Percentiles rank a stretch among this genome's conserved stretches.
phyloP scores from a whole-genome alignment of 1,140 invertebrate species.

The Melitaea cinxia region DNA sequence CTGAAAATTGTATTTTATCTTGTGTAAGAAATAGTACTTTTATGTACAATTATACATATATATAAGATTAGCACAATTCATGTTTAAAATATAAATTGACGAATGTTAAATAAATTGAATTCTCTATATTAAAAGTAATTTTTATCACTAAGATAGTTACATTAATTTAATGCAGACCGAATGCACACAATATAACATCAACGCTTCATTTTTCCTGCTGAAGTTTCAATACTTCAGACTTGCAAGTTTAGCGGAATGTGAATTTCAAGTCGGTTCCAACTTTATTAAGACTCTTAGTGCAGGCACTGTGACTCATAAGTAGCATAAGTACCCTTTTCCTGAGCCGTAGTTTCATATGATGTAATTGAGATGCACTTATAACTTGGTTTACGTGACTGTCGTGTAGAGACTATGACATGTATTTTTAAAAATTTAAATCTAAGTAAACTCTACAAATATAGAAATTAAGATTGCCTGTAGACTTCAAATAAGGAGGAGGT shows the following conservation, averaged over 20 bases:
- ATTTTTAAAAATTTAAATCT: not conserved
- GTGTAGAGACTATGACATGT: not conserved
- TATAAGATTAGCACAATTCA: no score
- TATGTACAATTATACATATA: no score
- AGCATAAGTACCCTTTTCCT: slow-evolving; percentile 1
- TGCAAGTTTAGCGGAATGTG: slow-evolving; percentile 2
- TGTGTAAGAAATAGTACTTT: no score
- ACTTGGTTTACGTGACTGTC: not conserved
- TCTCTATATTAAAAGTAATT: no score
- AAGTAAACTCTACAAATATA: no score
- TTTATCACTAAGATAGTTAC: no score
- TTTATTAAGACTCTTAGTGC: slow-evolving; percentile 7
- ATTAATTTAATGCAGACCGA: no score
- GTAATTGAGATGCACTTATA: slow-evolving; percentile 10
- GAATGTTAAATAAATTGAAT: no score
- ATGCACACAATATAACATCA: not conserved
- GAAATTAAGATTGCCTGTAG: no score
- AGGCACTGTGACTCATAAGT: not conserved
- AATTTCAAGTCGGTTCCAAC: slow-evolving; percentile 7
- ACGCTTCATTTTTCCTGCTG: not conserved
- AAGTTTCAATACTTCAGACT: not conserved
- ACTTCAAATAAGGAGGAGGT: no score
- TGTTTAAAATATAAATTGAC: no score
- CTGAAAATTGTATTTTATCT: no score
- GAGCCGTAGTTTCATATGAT: not conserved